Conservation (phyloP, 2,113 vertebrate genomes). For the Pica pica region DNA sequence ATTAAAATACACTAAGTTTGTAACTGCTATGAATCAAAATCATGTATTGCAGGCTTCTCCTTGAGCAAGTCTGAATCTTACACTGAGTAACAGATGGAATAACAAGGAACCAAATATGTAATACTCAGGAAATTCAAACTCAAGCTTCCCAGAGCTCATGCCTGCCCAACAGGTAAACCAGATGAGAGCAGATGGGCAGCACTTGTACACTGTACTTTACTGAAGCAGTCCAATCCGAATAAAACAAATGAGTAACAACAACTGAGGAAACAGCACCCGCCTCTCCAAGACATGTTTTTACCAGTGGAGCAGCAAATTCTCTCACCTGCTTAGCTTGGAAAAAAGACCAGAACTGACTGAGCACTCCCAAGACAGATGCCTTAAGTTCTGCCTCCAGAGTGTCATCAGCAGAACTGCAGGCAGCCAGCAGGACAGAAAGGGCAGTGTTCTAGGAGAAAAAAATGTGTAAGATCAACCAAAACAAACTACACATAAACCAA, state of each 20-base stretch:
- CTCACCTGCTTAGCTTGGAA: constrained; percentile 82
- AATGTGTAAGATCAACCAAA: neutral
- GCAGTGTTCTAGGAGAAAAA: constrained; percentile 72
- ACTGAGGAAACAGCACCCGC: neutral
- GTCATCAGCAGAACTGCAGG: constrained; percentile 67
- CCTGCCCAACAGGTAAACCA: neutral
- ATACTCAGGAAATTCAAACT: neutral
- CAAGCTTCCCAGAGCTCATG: accelerated
- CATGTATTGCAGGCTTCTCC: neutral
- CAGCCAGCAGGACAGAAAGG: constrained; percentile 74
- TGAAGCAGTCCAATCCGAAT: neutral
- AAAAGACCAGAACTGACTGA: constrained; percentile 78
- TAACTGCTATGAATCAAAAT: neutral
- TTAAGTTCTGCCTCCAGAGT: constrained; percentile 59
- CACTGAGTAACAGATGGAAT: neutral
- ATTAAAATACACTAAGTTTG: neutral
- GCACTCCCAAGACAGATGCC: constrained; percentile 50
- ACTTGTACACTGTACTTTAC: neutral
- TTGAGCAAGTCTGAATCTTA: neutral
- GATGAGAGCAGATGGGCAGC: neutral
- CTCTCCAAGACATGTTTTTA: neutral
- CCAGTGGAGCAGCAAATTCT: neutral
- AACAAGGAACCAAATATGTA: neutral
- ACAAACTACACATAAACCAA: neutral
- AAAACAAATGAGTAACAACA: neutral